Conservation (phyloP, 2,888 invertebrate species). For the Chorisops tibialis region DNA sequence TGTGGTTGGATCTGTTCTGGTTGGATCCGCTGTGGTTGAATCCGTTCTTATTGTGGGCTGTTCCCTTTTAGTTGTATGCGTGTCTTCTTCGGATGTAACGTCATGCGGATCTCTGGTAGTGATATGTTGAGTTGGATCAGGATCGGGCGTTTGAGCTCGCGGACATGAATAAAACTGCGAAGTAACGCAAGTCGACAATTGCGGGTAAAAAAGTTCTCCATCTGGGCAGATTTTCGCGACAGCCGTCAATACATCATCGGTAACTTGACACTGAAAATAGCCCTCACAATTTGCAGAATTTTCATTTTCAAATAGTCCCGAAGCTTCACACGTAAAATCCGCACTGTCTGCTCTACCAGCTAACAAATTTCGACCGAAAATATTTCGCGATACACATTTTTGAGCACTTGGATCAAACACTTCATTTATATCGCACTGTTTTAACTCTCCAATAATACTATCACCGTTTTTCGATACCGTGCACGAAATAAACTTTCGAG, state of each 20-base stretch:
- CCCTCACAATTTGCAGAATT: slow-evolving; percentile 10
- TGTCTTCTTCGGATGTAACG: not conserved
- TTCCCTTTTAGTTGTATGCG: not conserved
- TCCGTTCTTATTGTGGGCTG: not conserved
- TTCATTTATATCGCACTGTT: slow-evolving; percentile 3
- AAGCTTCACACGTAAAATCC: slow-evolving; percentile 15
- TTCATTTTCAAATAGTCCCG: slow-evolving; percentile 9
- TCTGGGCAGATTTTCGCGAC: slow-evolving; percentile 2
- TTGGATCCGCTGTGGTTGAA: not conserved
- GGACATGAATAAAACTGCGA: slow-evolving; percentile 19
- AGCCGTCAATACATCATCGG: slow-evolving; percentile 1
- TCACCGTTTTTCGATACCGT: not conserved
- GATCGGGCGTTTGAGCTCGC: not conserved
- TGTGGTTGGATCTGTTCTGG: not conserved
- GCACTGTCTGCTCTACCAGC: not conserved
- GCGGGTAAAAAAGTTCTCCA: slow-evolving; percentile 17
- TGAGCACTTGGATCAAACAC: slow-evolving; percentile 24
- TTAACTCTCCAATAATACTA: not conserved
- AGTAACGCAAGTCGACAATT: slow-evolving; percentile 11
- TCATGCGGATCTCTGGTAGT: not conserved
- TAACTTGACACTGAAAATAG: slow-evolving; percentile 15
- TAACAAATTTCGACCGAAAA: slow-evolving; percentile 9
- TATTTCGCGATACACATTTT: not conserved
- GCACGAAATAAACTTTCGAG: slow-evolving; percentile 16
- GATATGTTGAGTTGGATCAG: not conserved